Evolutionary conservation across 2,797 vertebrate species (phyloP), one percentile per base, ranked within the genome.

Genomic region (Anomalospiza imberbis): DNA sequence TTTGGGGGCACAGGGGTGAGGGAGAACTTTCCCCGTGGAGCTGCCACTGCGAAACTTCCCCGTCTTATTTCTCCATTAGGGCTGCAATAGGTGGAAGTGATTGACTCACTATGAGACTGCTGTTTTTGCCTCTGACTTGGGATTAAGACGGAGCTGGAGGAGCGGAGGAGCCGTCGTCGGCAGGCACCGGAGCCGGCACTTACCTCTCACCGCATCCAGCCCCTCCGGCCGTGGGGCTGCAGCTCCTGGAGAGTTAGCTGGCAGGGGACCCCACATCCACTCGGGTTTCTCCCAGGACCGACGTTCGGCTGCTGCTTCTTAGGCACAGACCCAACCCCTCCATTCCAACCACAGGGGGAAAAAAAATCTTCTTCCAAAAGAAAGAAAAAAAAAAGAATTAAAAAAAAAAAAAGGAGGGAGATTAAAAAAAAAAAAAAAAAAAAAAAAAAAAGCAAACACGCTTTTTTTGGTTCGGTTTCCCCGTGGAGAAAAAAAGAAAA

Each of bases 121-220:
- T 95, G 85, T 93, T 94, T 93, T 94, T 82, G 73, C 74, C 66
- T 76, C 67, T 70, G 92, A 78, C 62, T 89, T 88, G 74, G 74
- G 85, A 74, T 94, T 47, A 60, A 93, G 82, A 91, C 44, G 34
- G 72, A 73, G 82, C 87, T 22, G 73, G 72, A 89, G 82, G 42
- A 95, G 51, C 70, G 7, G 57, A 82, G 80, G 77, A 87, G 93
- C 93, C 18, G 72, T 16, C 20, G 74, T 74, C 45, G 65, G 61
- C 76, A 81, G 76, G 9, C 47, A 10, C 91, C 22, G 20, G 86
- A 72, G 94, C 82, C 29, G 65, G 83, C 96, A 95, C 97, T 97
- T 96, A 97, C 97, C 97, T 97, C 91, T 97, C 96, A 95, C 89
- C 78, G 95, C 95, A 93, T 89, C 72, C 89, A 95, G 89, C 86